Evolutionary conservation across 2,888 invertebrate species (phyloP).

Genomic region (Chrysopilus asiliformis): DNA sequence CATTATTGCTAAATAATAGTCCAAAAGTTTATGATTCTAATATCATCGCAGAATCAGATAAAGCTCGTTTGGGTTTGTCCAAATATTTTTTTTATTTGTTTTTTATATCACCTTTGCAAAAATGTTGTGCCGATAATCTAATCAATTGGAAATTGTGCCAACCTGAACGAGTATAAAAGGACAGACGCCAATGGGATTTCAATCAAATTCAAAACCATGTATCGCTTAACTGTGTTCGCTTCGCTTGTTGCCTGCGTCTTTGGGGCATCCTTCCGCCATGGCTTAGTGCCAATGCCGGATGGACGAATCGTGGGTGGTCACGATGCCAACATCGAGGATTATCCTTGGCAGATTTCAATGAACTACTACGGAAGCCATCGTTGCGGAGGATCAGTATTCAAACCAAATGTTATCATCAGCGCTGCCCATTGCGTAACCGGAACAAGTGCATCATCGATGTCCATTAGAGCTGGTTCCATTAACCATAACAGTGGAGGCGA

Average conservation of each 20-base stretch:
- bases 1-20: too few relatives aligned
- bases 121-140: too few relatives aligned
- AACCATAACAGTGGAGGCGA: constrained; percentile 19
- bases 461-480: constrained; percentile 39
- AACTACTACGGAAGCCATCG: background rate
- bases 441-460: constrained; percentile 5
- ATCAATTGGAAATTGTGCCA: too few relatives aligned
- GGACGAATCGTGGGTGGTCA: too few relatives aligned
- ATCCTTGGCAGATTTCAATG: constrained; percentile 5
- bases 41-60: too few relatives aligned
- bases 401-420: constrained; percentile 1
- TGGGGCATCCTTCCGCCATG: constrained; percentile 21
- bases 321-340: constrained; percentile 3
- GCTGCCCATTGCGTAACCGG: constrained; percentile 11
- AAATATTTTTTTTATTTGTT: too few relatives aligned
- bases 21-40: too few relatives aligned
- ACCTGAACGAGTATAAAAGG: too few relatives aligned
- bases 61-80: too few relatives aligned
- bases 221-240: constrained; percentile 19
- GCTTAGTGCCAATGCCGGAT: constrained; percentile 16
- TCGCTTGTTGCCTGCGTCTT: constrained; percentile 18
- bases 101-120: too few relatives aligned
- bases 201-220: too few relatives aligned
- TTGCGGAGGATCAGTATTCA: constrained; percentile 5
- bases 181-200: too few relatives aligned